Percentiles rank a stretch among this genome's conserved stretches.
Conservation (phyloP, 2,797 vertebrate genomes). For the Silurus aristotelis region DNA sequence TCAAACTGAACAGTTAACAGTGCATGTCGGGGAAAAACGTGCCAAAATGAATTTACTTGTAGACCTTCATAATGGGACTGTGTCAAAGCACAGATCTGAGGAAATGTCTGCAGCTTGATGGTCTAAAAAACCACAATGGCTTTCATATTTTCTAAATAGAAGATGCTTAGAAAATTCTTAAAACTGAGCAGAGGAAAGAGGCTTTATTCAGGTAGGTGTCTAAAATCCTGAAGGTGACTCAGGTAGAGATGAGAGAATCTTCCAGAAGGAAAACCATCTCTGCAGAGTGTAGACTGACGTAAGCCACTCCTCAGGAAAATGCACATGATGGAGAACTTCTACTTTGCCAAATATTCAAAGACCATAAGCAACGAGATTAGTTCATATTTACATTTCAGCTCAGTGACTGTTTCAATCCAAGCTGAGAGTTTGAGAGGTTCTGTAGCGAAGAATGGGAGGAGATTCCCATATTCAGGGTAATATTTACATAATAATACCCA, state of each 20-base stretch:
- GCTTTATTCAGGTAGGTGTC: neutral
- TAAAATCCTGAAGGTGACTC: neutral
- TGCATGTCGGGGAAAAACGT: neutral
- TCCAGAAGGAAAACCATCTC: neutral
- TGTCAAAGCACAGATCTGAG: neutral
- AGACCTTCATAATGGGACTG: neutral
- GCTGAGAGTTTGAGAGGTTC: neutral
- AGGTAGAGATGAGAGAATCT: neutral
- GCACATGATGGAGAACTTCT: neutral
- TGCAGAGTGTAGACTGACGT: neutral
- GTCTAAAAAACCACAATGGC: neutral
- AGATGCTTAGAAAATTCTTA: neutral
- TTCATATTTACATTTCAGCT: neutral
- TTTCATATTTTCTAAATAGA: neutral
- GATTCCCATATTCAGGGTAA: neutral
- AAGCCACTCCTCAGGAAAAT: neutral
- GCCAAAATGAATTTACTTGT: neutral
- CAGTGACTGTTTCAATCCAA: neutral
- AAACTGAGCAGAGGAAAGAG: neutral
- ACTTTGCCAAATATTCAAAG: neutral
- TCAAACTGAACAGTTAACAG: neutral
- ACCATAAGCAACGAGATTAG: neutral
- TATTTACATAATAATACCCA: neutral
- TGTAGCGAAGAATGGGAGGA: neutral
- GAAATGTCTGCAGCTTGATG: neutral